Percentiles rank a stretch among this genome's conserved stretches.
Evolutionary conservation across 92 coral and sea anemone genomes (phyloP).

Genomic region (Scolanthus callimorphus): DNA sequence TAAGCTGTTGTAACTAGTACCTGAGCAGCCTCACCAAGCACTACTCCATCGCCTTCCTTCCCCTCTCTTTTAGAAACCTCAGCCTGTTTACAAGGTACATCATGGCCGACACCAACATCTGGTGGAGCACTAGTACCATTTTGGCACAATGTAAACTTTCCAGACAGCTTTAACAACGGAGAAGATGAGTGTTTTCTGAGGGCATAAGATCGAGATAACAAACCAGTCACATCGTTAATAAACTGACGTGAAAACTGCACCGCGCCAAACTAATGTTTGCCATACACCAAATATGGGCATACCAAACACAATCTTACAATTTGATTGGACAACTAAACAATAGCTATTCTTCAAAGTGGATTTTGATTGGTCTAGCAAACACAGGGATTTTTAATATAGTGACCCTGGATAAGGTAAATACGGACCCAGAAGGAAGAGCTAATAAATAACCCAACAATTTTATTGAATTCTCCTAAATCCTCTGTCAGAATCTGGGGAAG

Average conservation of each 20-base stretch:
- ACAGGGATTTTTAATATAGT: too few relatives aligned
- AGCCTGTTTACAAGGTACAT: constrained; percentile 54
- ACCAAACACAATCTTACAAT: constrained; percentile 10
- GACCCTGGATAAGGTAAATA: too few relatives aligned
- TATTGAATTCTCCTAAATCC: too few relatives aligned
- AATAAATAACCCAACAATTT: too few relatives aligned
- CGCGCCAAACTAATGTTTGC: background rate
- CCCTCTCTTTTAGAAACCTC: constrained; percentile 35
- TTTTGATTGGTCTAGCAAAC: too few relatives aligned
- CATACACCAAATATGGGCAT: constrained; percentile 43
- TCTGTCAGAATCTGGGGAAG: too few relatives aligned
- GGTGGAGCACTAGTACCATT: constrained; percentile 74
- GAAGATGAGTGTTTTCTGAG: constrained; percentile 32
- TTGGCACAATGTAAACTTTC: constrained; percentile 29
- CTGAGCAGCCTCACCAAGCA: constrained; percentile 39
- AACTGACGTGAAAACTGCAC: background rate
- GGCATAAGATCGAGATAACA: constrained; percentile 6
- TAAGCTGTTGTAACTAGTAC: constrained; percentile 50
- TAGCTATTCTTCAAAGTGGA: background rate
- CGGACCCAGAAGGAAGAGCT: too few relatives aligned
- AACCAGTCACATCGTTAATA: background rate
- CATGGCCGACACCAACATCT: constrained; percentile 63
- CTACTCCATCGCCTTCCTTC: constrained; percentile 32
- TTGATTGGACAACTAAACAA: constrained; percentile 36
- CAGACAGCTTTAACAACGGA: constrained; percentile 23